These are phyloP conservation scores for Gallirallus australis DNA, from an alignment of 2,797 vertebrate genomes.

Conservation along the genomic window DNA sequence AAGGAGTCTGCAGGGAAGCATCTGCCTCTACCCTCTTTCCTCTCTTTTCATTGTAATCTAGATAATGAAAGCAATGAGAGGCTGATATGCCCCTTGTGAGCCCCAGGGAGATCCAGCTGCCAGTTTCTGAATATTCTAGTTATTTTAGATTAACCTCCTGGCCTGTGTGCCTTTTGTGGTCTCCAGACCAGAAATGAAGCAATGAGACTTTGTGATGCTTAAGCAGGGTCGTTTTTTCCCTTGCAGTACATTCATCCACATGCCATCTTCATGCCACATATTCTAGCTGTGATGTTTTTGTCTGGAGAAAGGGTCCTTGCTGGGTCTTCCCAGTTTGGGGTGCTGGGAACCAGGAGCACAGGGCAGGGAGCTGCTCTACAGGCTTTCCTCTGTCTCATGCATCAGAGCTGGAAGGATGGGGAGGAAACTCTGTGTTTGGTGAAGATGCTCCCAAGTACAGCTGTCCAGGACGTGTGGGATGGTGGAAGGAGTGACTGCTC, in stretches of 20 bases:
- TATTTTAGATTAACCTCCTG: slow-evolving; percentile 35
- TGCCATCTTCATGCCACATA: not conserved
- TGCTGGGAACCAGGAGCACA: not conserved
- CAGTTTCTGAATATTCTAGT: slow-evolving; percentile 21
- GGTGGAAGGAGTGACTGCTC: not conserved
- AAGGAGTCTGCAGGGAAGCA: slow-evolving; percentile 4
- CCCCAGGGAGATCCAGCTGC: not conserved
- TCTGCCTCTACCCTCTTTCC: not conserved
- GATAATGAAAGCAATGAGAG: slow-evolving; percentile 21
- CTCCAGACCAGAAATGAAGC: not conserved
- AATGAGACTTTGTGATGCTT: not conserved
- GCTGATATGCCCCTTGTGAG: not conserved
- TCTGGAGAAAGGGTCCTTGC: not conserved
- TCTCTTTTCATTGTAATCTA: slow-evolving; percentile 50
- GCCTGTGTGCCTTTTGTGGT: not conserved
- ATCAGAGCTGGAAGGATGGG: not conserved
- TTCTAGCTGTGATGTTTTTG: not conserved
- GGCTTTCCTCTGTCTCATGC: not conserved
- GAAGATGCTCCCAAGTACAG: not conserved
- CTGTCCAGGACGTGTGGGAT: not conserved
- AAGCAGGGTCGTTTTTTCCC: not conserved
- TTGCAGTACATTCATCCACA: not conserved
- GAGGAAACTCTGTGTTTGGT: not conserved
- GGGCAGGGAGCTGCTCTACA: not conserved
- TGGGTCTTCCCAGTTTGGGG: not conserved